Conservation (phyloP, 2,113 vertebrate genomes). For the Formicarius rufipectus region DNA sequence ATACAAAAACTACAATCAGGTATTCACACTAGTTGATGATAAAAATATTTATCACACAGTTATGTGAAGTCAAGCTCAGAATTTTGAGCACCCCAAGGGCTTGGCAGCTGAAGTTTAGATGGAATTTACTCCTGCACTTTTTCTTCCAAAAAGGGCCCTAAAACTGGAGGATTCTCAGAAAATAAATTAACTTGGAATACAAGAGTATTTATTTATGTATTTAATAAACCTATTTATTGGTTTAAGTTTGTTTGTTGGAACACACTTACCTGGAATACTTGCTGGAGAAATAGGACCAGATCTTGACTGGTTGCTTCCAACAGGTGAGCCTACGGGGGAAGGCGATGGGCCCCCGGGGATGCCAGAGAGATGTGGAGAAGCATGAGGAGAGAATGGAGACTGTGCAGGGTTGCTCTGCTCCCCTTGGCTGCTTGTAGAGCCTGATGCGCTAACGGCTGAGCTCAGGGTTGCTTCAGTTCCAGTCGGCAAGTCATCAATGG, state of each 20-base stretch:
- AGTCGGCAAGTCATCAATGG: conserved; percentile 94
- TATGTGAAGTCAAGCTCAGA: background rate
- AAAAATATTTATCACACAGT: background rate
- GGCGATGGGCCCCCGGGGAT: conserved; percentile 91
- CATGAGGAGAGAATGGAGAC: conserved; percentile 94
- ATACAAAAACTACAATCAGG: background rate
- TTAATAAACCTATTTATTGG: background rate
- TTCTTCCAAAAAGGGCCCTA: background rate
- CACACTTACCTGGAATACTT: conserved; percentile 82
- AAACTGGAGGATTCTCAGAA: background rate
- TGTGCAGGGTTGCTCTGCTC: conserved; percentile 91
- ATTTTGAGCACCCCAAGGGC: background rate
- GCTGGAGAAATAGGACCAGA: conserved; percentile 95
- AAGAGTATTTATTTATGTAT: background rate
- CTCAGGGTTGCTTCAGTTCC: conserved; percentile 90
- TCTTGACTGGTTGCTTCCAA: conserved; percentile 91
- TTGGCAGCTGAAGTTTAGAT: background rate
- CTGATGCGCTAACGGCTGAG: conserved; percentile 83
- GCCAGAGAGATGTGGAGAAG: conserved; percentile 90
- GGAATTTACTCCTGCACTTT: background rate
- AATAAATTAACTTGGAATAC: background rate
- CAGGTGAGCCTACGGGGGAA: conserved; percentile 91
- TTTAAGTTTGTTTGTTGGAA: background rate
- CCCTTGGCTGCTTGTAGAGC: conserved; percentile 90
- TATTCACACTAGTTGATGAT: background rate